Base-by-base conservation (phyloP, 1,140 invertebrate genomes). In the Ephestia elutella region DNA sequence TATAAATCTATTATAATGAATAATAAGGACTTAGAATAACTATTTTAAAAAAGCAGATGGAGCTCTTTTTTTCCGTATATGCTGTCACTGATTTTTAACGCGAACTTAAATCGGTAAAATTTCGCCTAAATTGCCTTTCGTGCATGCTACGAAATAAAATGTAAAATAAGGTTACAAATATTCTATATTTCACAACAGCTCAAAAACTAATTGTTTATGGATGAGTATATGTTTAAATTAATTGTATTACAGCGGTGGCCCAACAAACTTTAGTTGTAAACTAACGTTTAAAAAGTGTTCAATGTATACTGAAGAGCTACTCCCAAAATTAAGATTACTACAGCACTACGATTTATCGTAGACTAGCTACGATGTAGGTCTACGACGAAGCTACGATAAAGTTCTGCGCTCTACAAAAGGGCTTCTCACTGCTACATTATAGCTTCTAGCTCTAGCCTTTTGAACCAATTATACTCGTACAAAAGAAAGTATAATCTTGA, bases 121-220 rank as follows among this genome's bases (percentile, higher is more conserved):
- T 70, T 75, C 59, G 73, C 68, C 58, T 69, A 70, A 78, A 77
- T 77, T 80, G 69, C 67, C 68, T 66, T 70, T 66, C 55, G 65
- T 70, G 75, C 68, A 69, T 78, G 75, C 59, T 62, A 60, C 56
- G 56, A 63, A 62, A 59, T 59, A 69, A 60, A 57, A 66, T 49
- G 30, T 32, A 32, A 32, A 32, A 7, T 32, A 32, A 32, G 30
- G 7, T 10, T 10, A 65, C 20, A 55, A 21, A 62, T 66, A 69
- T 44, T 44, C 5, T 44, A 44, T 44, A 44, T 70, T 57, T 65
- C 58, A 54, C 58, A 49, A 61, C 60, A 60, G 66, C 65, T 70
- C 66, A 50, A 62, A 66, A 25, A 25, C 21, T 25, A 25, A 63
- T 44, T 65, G 30, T 32, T 32, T 32, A 32, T 32, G 1, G 30